Evolutionary conservation across 2,113 vertebrate species (phyloP).

Genomic region (Gnathonemus echidnorhynchus): DNA sequence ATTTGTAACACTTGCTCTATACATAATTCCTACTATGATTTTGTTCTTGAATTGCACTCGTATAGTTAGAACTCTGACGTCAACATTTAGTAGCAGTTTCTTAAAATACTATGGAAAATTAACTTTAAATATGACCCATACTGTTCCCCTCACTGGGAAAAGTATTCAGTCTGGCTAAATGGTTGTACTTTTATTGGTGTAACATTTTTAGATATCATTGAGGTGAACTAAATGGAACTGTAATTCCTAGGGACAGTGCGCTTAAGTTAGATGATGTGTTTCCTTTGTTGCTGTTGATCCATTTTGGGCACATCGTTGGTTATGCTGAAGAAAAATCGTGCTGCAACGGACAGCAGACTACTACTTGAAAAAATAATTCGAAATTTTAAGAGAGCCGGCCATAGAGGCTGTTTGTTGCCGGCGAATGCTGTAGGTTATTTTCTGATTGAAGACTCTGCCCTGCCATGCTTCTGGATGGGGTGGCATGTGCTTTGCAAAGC

Average conservation of each 20-base stretch:
- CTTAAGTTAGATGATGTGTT: background rate
- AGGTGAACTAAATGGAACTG: background rate
- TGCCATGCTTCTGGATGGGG: background rate
- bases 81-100: background rate
- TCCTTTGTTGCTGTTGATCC: background rate
- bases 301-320: background rate
- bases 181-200: background rate
- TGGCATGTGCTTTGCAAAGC: background rate
- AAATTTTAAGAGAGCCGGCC: background rate
- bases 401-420: background rate
- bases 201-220: background rate
- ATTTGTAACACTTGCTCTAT: no score
- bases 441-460: background rate
- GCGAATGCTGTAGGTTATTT: background rate
- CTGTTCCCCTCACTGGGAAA: background rate
- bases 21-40: background rate
- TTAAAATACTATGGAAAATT: background rate
- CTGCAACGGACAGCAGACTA: background rate
- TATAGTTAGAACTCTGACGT: background rate
- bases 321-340: background rate
- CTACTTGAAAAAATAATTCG: background rate
- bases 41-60: background rate
- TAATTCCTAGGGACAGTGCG: background rate
- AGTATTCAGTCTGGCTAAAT: background rate
- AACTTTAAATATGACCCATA: background rate